Base-by-base conservation (phyloP, 2,888 invertebrate genomes). In the Tachina lurida region DNA sequence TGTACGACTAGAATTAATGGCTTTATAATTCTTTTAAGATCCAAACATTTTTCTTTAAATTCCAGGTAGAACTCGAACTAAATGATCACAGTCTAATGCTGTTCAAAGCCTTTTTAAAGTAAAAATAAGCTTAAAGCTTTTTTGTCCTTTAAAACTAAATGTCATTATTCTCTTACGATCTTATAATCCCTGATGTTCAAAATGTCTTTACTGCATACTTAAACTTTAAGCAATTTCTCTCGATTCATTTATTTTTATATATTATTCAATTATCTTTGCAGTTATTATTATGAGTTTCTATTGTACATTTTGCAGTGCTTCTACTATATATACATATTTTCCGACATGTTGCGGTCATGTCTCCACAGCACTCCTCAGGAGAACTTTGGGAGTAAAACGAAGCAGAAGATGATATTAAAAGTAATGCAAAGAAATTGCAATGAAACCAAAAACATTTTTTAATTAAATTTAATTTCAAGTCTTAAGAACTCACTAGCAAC, bases 381-480 rank as follows among this genome's bases (percentile, higher is more conserved):
- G 39, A 63, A 60, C 7, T 74, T n/a, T 62, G 39, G 9, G 13
- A 49, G 12, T n/a, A 15, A 56, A 47, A 54, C 31, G 31, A 31
- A 31, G 31, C 31, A 31, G 31, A 45, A 17, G 17, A 52, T 9
- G 15, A 13, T 13, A 52, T 19, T 9, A 62, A 52, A 75, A 74
- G 43, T 58, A 80, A 52, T 3, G 54, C 47, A 75, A 75, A 70
- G 75, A 75, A 81, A 81, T 81, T 62, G 74, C 81, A 77, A 68
- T 54, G 47, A 62, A 84, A 68, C 75, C 68, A 60, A 80, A 81
- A 73, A 76, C 49, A 84, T 67, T 77, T 81, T 84, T 77, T 80
- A 84, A 84, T 84, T 84, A 84, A 84, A 85, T 70, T 74, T 74
- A 58, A 84, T 79, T 63, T 79, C 43, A 31, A 47, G 49, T 65